phyloP scores from a whole-genome alignment of 2,888 invertebrate genomes.

The Axea sp. region DNA sequence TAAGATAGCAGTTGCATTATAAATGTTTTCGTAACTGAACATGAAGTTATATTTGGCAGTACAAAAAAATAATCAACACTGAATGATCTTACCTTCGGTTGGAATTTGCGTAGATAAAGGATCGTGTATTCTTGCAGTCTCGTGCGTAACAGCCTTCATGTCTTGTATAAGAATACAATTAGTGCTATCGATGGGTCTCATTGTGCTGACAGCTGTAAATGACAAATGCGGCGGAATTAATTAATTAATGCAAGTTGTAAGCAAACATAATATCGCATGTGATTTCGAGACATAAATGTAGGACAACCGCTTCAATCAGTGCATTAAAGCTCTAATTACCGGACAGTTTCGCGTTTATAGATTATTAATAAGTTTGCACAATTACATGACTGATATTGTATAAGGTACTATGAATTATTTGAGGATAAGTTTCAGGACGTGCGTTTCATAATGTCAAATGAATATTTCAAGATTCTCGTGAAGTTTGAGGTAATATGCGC shows the following conservation, averaged over 20 bases:
- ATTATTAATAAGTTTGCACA: constrained; percentile 50
- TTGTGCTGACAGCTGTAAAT: constrained; percentile 92
- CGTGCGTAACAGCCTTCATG: constrained; percentile 92
- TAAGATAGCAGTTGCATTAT: no score
- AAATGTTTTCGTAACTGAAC: no score
- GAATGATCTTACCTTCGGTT: constrained; percentile 86
- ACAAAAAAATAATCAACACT: no score
- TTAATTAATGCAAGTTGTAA: constrained; percentile 20
- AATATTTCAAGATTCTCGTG: constrained; percentile 44
- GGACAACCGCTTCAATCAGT: constrained; percentile 45
- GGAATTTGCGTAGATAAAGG: constrained; percentile 85
- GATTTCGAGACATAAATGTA: constrained; percentile 12
- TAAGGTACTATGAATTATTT: constrained; percentile 43
- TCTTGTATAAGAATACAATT: constrained; percentile 95
- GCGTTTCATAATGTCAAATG: constrained; percentile 51
- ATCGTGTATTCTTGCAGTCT: constrained; percentile 88
- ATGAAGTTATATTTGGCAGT: no score
- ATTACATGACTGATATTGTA: constrained; percentile 49
- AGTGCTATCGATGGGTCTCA: constrained; percentile 92
- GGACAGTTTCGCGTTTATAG: constrained; percentile 41
- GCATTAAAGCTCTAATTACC: constrained; percentile 49
- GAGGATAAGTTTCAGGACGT: constrained; percentile 34
- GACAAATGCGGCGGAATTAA: constrained; percentile 21
- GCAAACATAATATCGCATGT: constrained; percentile 20
- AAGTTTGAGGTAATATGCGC: constrained; percentile 24